Evolutionary conservation across 2,888 invertebrate species (phyloP).

Genomic region (Petrophora chlorosata): DNA sequence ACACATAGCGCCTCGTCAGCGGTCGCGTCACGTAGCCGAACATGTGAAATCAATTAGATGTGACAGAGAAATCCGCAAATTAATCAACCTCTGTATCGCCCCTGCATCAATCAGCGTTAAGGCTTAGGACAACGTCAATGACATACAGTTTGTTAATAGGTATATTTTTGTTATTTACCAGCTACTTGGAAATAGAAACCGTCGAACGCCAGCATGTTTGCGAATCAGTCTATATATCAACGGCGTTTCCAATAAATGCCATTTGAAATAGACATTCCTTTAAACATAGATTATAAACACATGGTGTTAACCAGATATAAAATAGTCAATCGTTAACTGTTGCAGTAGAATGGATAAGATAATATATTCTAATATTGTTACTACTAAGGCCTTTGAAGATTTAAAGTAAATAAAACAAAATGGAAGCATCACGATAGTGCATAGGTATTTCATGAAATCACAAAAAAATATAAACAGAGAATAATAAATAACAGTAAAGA

Average conservation of each 20-base stretch:
- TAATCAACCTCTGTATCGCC: slow-evolving; percentile 18
- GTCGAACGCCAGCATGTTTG: slow-evolving; percentile 1
- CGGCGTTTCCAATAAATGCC: slow-evolving; percentile 14
- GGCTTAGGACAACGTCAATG: slow-evolving; percentile 9
- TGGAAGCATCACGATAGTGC: too few species aligned
- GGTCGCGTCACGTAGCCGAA: slow-evolving; percentile 26
- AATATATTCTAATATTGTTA: slow-evolving; percentile 2
- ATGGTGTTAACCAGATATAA: slow-evolving; percentile 16
- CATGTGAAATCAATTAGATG: slow-evolving; percentile 32
- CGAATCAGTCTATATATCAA: slow-evolving; percentile 16
- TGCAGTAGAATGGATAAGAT: neutral
- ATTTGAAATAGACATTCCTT: slow-evolving; percentile 3
- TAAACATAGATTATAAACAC: slow-evolving; percentile 14
- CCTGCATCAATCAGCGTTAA: slow-evolving; percentile 22
- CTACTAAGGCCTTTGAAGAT: slow-evolving; percentile 11
- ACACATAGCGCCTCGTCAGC: slow-evolving; percentile 15
- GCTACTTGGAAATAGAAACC: neutral
- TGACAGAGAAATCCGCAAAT: slow-evolving; percentile 15
- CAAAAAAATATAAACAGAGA: too few species aligned
- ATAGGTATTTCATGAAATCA: too few species aligned
- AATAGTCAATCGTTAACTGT: slow-evolving; percentile 16
- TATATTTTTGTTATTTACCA: too few species aligned
- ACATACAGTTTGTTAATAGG: neutral
- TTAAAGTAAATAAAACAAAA: slow-evolving; percentile 1
- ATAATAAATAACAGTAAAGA: too few species aligned